phyloP scores from a whole-genome alignment of 2,113 vertebrate genomes.

The Nesoenas mayeri region DNA sequence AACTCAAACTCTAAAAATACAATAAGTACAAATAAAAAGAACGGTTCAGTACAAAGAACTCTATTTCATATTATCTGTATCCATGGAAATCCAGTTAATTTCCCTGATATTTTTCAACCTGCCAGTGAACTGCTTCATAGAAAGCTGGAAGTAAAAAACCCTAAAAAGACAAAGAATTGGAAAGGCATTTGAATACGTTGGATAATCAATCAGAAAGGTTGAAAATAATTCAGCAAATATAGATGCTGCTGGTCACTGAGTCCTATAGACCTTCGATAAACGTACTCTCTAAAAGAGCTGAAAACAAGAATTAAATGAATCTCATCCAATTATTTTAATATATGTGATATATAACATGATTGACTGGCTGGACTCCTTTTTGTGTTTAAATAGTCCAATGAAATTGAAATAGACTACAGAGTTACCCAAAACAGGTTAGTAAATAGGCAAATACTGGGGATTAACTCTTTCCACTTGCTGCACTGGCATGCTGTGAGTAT shows the following conservation, averaged over 20 bases:
- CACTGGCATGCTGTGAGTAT: background rate
- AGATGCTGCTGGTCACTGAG: background rate
- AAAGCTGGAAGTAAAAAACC: background rate
- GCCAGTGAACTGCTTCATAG: background rate
- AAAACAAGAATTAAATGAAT: background rate
- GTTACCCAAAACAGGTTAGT: background rate
- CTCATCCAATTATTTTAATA: background rate
- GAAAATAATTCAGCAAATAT: background rate
- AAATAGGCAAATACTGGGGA: background rate
- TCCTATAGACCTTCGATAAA: background rate
- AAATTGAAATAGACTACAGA: background rate
- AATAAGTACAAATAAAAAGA: background rate
- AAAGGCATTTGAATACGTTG: background rate
- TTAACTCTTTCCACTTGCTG: background rate
- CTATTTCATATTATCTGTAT: background rate
- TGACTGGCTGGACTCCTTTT: background rate
- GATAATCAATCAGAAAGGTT: background rate
- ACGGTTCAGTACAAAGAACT: background rate
- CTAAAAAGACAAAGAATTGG: background rate
- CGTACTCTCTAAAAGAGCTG: background rate
- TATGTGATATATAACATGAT: background rate
- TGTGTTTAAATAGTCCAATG: background rate
- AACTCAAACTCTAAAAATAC: background rate
- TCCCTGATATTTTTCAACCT: background rate
- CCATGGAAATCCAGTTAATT: conserved; percentile 11